These are phyloP conservation scores for Tetramorium alpestre DNA, from an alignment of 1,140 invertebrate species.

Conservation along the genomic window DNA sequence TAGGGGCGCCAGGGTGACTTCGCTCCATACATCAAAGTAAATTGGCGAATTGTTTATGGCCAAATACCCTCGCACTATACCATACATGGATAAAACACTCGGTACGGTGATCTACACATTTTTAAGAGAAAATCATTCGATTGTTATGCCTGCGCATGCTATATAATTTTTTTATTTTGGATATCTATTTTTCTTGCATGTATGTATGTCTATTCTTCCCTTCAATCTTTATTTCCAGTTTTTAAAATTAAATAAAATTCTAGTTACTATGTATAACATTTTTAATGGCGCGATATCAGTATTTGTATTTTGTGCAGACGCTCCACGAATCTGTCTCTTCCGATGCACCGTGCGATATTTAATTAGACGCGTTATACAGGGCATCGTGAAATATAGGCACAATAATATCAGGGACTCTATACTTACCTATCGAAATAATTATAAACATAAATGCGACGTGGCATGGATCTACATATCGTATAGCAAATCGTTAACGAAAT, in stretches of 20 bases:
- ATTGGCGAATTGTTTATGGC: conserved; percentile 78
- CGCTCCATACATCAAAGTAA: conserved; percentile 85
- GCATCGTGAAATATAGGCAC: conserved; percentile 27
- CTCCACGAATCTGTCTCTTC: background rate
- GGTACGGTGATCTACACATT: conserved; percentile 84
- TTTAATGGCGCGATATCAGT: background rate
- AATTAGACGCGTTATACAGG: conserved; percentile 43
- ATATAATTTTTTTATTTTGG: no score
- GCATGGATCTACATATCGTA: background rate
- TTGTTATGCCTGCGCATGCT: no score
- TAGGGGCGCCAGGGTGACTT: conserved; percentile 86
- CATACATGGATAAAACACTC: conserved; percentile 86
- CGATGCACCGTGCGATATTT: background rate
- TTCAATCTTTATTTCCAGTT: no score
- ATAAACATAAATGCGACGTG: background rate
- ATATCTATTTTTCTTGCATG: no score
- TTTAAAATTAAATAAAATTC: no score
- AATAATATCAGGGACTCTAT: background rate
- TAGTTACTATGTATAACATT: no score
- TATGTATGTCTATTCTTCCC: no score
- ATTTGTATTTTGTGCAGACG: background rate
- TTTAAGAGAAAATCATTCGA: background rate
- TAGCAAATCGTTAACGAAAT: conserved; percentile 16
- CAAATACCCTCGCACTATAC: conserved; percentile 85
- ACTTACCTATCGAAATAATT: conserved; percentile 39